Base-by-base conservation (phyloP, 2,888 invertebrate genomes). In the Scelioninae gen. 1 region DNA sequence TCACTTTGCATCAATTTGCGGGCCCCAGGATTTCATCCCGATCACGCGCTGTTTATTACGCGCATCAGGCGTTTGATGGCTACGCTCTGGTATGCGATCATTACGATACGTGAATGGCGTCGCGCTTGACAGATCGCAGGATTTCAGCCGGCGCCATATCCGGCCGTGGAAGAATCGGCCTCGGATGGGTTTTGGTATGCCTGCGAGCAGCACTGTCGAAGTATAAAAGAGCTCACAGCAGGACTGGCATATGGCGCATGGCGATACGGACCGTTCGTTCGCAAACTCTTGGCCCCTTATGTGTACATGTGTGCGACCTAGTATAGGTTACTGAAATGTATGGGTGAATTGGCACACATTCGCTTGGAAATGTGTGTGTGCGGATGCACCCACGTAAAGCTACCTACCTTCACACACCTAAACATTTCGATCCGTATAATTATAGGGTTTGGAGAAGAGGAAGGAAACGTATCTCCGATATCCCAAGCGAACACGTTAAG, bases 181-280 rank as follows among this genome's bases (percentile, higher is more conserved):
- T 68, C 60, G 66, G 62, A 71, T 71, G 75, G 60, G 62, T 62
- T 74, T 80, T 51, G 65, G 58, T 66, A 40, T 40, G 79, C 65
- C 69, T 63, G 53, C 49, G 49, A 68, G 58, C n/a, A n/a, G n/a
- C n/a, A n/a, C n/a, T n/a, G n/a, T n/a, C 65, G 75, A 63, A 47
- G 75, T 75, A 85, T 83, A 83, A 84, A 71, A 86, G 83, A 69
- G 75, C 83, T 82, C 78, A 79, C 80, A 85, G 81, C 86, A 79
- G 86, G 85, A 86, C 84, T 84, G 86, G 87, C 89, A 88, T 88
- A 88, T 89, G 88, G 89, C 69, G 87, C 85, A 87, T 83, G 87
- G 84, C 75, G 85, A 86, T 87, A 86, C 85, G 84, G 82, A 85
- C 84, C 85, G 45, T 23, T 55, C 84, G 85, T 71, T 65, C 65